phyloP scores from a whole-genome alignment of 1,140 invertebrate species.

The Stenopsyche tienmushanensis region DNA sequence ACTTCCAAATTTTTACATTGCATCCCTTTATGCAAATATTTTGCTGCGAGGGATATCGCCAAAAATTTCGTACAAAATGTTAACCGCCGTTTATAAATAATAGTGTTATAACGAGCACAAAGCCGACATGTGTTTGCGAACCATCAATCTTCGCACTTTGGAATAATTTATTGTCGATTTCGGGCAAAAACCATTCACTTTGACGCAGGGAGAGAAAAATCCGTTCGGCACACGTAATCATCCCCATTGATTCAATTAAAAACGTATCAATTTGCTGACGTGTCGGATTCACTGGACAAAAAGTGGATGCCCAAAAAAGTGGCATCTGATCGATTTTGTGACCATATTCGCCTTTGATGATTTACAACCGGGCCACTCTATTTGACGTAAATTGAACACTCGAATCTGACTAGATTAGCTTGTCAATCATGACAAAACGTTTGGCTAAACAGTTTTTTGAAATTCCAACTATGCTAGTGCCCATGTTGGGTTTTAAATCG shows the following conservation, averaged over 20 bases:
- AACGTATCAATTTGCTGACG: slow-evolving; percentile 29
- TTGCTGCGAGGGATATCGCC: no score
- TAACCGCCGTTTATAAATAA: no score
- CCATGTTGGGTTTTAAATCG: no score
- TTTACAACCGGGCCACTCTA: not conserved
- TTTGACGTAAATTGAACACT: not conserved
- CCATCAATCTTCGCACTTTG: no score
- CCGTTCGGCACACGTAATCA: slow-evolving; percentile 26
- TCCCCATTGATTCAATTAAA: slow-evolving; percentile 33
- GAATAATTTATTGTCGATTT: slow-evolving; percentile 2
- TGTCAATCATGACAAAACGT: not conserved
- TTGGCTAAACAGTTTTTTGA: no score
- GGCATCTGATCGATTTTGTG: not conserved
- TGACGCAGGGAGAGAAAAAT: slow-evolving; percentile 23
- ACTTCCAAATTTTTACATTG: no score
- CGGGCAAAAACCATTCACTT: slow-evolving; percentile 7
- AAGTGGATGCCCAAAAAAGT: slow-evolving; percentile 12
- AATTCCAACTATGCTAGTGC: no score
- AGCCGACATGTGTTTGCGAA: no score
- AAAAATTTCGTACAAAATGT: no score
- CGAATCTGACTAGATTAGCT: not conserved
- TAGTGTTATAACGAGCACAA: no score
- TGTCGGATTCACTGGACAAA: slow-evolving; percentile 8
- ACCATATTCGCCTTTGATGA: not conserved
- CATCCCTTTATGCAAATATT: no score